phyloP scores from a whole-genome alignment of 2,797 vertebrate species.

The Lepilemur septentrionalis region DNA sequence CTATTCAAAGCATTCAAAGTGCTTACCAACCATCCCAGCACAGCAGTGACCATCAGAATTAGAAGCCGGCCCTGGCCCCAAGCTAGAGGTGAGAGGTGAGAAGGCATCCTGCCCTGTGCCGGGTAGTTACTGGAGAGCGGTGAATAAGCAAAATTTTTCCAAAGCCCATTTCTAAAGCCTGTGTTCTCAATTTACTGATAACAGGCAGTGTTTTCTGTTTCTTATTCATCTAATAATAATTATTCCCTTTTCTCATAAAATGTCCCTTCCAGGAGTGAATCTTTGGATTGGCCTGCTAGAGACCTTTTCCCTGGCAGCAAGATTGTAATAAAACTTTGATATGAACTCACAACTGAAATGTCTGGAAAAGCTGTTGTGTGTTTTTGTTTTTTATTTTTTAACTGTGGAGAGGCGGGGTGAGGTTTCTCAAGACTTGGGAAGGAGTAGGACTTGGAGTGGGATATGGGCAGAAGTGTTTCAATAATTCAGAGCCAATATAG shows the following conservation, averaged over 20 bases:
- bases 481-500: not conserved
- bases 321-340: not conserved
- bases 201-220: not conserved
- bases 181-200: not conserved
- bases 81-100: not conserved
- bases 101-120: not conserved
- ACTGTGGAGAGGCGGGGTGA: not conserved
- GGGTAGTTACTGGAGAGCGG: not conserved
- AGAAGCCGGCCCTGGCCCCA: not conserved
- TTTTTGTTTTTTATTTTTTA: not conserved
- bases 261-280: not conserved
- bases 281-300: not conserved
- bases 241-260: slow-evolving; percentile 31
- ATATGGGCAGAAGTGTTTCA: not conserved
- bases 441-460: too few species aligned
- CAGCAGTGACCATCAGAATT: not conserved
- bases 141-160: not conserved
- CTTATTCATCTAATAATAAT: not conserved
- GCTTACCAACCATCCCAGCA: not conserved
- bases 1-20: not conserved
- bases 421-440: not conserved
- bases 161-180: not conserved
- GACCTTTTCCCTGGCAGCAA: not conserved
- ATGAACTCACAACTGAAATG: not conserved
- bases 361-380: not conserved